Evolutionary conservation across 2,888 invertebrate genomes (phyloP), one percentile per base, ranked within the genome.

Genomic region (Leucoptera coffeella): DNA sequence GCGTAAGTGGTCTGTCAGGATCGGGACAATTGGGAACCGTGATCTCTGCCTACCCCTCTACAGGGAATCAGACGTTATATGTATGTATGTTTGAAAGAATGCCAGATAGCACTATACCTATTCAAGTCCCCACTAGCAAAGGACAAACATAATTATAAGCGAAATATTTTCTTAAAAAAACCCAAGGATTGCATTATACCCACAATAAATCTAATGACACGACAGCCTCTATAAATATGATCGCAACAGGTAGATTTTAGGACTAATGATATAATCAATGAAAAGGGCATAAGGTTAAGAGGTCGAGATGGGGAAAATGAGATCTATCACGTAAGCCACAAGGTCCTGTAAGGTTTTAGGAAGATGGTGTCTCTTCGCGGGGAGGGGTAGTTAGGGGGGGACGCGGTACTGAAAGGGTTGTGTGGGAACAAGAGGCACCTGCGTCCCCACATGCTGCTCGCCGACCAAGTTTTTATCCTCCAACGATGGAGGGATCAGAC

Each of bases 361-460:
- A 22, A 8, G 22, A 10, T 22, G 22, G 22, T 22, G 7, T 7
- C 6, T 5, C 22, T 22, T 22, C 6, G 17, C 9, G 9, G 6
- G 17, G 9, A 9, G 37, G 32, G 40, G 39, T 23, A 21, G 22
- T 7, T 15, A 23, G 28, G 29, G 25, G 36, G 47, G 45, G 50
- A 48, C 31, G 49, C 40, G 50, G 45, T 40, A 42, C 57, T 61
- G 59, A 71, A 71, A 71, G 71, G 71, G 71, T 72, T 71, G 71
- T 71, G 71, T 72, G 71, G 71, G 72, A 72, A 72, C 65, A 46
- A 47, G 58, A 60, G 69, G 71, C 72, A 72, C 72, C 72, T 72
- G 71, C 72, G 60, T 39, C 53, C 56, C 60, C 67, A 69, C 61
- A 69, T 67, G 69, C 61, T 64, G 60, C 50, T 55, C 50, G 53